A percentile compares a stretch with the other conserved stretches of the same genome.
phyloP scores from a whole-genome alignment of 2,797 vertebrate species.

The Tauraco hartlaubi region DNA sequence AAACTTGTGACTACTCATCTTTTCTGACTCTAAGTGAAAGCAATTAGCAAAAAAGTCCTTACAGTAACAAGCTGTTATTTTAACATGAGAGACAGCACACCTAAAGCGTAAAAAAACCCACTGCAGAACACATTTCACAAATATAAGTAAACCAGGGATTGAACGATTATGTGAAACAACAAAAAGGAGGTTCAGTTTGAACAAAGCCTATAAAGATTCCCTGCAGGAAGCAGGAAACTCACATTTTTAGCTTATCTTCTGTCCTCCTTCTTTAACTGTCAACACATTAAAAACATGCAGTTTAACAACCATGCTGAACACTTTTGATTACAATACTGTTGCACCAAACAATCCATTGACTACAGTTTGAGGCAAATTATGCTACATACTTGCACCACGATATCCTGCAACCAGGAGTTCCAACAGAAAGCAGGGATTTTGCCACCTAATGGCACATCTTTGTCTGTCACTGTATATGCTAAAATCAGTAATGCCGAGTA shows the following conservation, averaged over 20 bases:
- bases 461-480: neutral
- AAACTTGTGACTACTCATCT: neutral
- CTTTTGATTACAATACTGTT: neutral
- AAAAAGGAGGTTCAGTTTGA: slow-evolving; percentile 51
- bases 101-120: neutral
- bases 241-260: slow-evolving; percentile 79
- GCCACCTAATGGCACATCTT: neutral
- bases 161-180: neutral
- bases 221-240: slow-evolving; percentile 76
- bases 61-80: slow-evolving; percentile 27
- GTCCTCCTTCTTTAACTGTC: slow-evolving; percentile 81
- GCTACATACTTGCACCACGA: neutral
- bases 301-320: slow-evolving; percentile 78
- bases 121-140: slow-evolving; percentile 32
- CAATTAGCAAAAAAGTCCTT: neutral
- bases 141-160: slow-evolving; percentile 33
- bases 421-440: slow-evolving; percentile 11
- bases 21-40: neutral
- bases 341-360: neutral
- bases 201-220: slow-evolving; percentile 68
- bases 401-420: neutral
- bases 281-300: slow-evolving; percentile 81
- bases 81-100: slow-evolving; percentile 35
- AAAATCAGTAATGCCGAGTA: neutral
- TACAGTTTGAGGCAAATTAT: neutral